These are phyloP conservation scores for Nomada lathburiana DNA, from an alignment of 2,888 invertebrate species.

Conservation along the genomic window DNA sequence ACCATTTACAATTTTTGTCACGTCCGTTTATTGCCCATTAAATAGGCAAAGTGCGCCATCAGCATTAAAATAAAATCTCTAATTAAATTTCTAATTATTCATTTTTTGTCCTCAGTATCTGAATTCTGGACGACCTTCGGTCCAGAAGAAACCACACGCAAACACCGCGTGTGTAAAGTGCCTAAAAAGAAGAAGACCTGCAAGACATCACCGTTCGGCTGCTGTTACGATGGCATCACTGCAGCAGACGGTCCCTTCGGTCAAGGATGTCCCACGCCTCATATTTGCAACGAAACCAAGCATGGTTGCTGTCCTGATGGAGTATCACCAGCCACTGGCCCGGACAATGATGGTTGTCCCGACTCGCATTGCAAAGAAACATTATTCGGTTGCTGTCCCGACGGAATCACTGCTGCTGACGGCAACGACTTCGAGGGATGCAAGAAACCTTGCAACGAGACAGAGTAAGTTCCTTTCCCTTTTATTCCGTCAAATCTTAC, in stretches of 20 bases:
- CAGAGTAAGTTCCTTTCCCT: conserved; percentile 84
- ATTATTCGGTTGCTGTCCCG: conserved; percentile 94
- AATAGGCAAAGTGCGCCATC: too few species aligned
- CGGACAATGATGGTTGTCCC: conserved; percentile 91
- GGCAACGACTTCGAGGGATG: conserved; percentile 95
- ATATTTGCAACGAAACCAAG: conserved; percentile 91
- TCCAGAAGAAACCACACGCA: conserved; percentile 85
- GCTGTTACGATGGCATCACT: conserved; percentile 93
- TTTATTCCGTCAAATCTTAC: neutral
- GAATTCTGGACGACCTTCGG: conserved; percentile 86
- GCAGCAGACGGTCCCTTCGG: conserved; percentile 93
- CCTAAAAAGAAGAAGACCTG: conserved; percentile 88
- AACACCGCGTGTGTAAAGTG: conserved; percentile 87
- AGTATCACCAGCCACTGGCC: conserved; percentile 91
- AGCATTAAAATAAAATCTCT: too few species aligned
- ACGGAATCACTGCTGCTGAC: conserved; percentile 90
- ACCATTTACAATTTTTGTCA: too few species aligned
- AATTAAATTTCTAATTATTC: neutral
- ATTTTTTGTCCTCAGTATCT: conserved; percentile 69
- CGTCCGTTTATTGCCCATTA: too few species aligned
- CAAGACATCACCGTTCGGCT: conserved; percentile 89
- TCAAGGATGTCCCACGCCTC: conserved; percentile 90
- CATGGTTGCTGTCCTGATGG: conserved; percentile 94
- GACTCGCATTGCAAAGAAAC: conserved; percentile 90
- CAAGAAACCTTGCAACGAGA: conserved; percentile 87